Base-by-base conservation (phyloP, 1,140 invertebrate genomes). In the Littorina saxatilis region DNA sequence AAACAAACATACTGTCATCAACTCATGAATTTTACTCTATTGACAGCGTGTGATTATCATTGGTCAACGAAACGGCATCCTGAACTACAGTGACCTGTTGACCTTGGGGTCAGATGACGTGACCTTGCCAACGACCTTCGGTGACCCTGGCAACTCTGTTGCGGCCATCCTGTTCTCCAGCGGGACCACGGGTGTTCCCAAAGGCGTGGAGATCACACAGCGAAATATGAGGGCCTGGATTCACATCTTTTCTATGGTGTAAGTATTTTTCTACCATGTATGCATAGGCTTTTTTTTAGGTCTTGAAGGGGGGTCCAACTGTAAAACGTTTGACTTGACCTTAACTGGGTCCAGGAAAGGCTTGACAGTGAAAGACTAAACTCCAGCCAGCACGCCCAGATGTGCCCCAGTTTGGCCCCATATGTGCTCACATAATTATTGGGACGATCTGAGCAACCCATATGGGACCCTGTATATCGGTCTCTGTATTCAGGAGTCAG, bases 181-280 rank as follows among this genome's bases (percentile, higher is more conserved):
- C 75, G 89, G 91, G 9, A 91, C 91, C 11, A 91, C 91, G 23
- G 89, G 91, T 2, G 78, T 90, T 43, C 87, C 90, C 0, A 90
- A 91, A 72, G 89, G 86, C 29, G 89, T 92, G 15, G 83, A 85
- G 77, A 86, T 90, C 20, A 84, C 86, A 1, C 89, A 91, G 79
- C 72, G 82, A 52, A 93, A 92, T 83, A 84, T 92, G 32, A 84
- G 90, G 1, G 85, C 91, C 4, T 95, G 95, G 86, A 93, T 96
- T 29, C 43, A 27, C 4, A 23, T 29, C 4, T 73, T 50, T 55
- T 1, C 35, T 0, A 1, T 15, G n/a, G 29, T 35, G 58, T 63
- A 40, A 13, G n/a, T 58, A n/a, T n/a, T n/a, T n/a, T n/a, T n/a
- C 35, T 9, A 58, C 17, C 52, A 58, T 15, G n/a, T 27, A 63